phyloP scores from a whole-genome alignment of 2,888 invertebrate genomes.

The Drosophila helvetica region DNA sequence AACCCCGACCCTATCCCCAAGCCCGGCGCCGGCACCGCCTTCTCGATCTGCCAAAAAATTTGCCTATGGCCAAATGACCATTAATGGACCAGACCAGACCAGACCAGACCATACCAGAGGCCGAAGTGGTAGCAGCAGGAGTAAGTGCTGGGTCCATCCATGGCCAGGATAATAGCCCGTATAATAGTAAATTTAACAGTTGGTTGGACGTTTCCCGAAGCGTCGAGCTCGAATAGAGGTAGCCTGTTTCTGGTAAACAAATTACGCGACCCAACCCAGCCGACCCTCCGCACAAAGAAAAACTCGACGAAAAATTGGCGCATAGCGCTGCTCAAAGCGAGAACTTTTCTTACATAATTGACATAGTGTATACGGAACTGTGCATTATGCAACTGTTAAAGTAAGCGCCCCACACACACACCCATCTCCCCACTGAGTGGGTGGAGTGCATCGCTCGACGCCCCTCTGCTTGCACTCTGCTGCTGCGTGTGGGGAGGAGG shows the following conservation, averaged over 20 bases:
- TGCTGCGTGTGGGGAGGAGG: neutral
- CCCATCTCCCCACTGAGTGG: conserved; percentile 8
- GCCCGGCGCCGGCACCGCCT: conserved; percentile 30
- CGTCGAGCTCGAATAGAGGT: conserved; percentile 42
- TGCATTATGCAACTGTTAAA: conserved; percentile 47
- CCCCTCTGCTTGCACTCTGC: conserved; percentile 8
- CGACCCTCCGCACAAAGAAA: conserved; percentile 14
- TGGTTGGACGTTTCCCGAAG: conserved; percentile 61
- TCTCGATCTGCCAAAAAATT: conserved; percentile 42
- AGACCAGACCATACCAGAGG: conserved; percentile 3
- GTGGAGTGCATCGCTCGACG: neutral
- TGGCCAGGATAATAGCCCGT: conserved; percentile 74
- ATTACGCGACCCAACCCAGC: conserved; percentile 58
- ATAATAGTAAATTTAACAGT: conserved; percentile 80
- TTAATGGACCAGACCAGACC: conserved; percentile 54
- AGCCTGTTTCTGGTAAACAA: conserved; percentile 66
- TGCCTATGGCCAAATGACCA: conserved; percentile 65
- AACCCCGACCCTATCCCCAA: conserved; percentile 9
- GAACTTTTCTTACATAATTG: conserved; percentile 76
- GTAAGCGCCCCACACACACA: conserved; percentile 1
- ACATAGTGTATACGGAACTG: conserved; percentile 71
- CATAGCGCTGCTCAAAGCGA: conserved; percentile 37
- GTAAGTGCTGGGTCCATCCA: conserved; percentile 27
- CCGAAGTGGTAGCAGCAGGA: conserved; percentile 32
- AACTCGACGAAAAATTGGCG: conserved; percentile 18